Conservation (phyloP, 2,888 invertebrate genomes). For the Eutolmus rufibarbis region DNA sequence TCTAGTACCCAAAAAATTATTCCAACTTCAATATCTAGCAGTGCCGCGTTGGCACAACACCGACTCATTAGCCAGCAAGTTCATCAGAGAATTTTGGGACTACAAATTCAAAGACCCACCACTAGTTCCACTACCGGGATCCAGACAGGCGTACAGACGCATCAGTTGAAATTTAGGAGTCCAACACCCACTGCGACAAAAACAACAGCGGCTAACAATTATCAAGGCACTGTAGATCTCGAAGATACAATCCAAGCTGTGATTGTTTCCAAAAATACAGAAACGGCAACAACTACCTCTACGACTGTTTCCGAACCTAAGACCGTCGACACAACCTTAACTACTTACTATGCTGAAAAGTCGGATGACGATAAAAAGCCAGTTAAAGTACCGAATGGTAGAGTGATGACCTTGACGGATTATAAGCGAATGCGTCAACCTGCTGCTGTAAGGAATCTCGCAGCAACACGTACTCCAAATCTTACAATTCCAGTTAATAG, state of each 20-base stretch:
- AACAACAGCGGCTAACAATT: background rate
- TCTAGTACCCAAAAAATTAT: background rate
- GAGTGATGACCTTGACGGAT: conserved; percentile 39
- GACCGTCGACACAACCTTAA: conserved; percentile 39
- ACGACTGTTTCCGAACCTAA: conserved; percentile 43
- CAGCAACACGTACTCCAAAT: background rate
- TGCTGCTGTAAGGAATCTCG: conserved; percentile 53
- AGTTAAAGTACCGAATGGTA: conserved; percentile 36
- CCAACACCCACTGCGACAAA: background rate
- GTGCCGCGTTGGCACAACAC: background rate
- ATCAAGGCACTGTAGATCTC: conserved; percentile 51
- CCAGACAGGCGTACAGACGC: background rate
- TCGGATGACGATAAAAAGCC: conserved; percentile 29
- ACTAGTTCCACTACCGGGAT: background rate
- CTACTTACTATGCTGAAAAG: conserved; percentile 38
- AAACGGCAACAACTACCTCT: conserved; percentile 55
- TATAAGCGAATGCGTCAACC: conserved; percentile 53
- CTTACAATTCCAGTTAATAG: conserved; percentile 38
- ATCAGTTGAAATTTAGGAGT: background rate
- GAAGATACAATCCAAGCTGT: conserved; percentile 61
- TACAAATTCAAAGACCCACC: background rate
- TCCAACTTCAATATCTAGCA: background rate
- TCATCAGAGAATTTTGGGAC: background rate
- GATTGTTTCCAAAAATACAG: conserved; percentile 55
- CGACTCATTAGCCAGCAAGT: background rate